These are phyloP conservation scores for Spea bombifrons DNA, from an alignment of 2,113 vertebrate genomes.

Conservation along the genomic window DNA sequence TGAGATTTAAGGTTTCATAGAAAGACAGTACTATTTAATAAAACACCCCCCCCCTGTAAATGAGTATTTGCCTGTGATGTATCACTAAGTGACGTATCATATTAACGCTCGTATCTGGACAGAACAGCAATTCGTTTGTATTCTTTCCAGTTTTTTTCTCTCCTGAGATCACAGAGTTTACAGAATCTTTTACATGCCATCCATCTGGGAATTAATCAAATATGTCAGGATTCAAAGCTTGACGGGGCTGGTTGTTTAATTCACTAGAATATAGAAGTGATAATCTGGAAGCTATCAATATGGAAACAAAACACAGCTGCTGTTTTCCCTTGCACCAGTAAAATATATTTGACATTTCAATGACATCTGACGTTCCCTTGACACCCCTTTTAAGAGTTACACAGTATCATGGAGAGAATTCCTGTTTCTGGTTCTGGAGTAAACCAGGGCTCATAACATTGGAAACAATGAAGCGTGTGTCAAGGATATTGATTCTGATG, in stretches of 20 bases:
- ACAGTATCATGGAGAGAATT: neutral
- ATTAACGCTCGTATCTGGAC: too few species aligned
- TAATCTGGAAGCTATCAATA: conserved; percentile 65
- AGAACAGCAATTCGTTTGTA: too few species aligned
- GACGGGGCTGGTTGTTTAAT: conserved; percentile 50
- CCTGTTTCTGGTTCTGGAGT: neutral
- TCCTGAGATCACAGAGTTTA: too few species aligned
- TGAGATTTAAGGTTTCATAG: too few species aligned
- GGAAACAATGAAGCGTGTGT: neutral
- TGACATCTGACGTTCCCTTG: conserved; percentile 27
- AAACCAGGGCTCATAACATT: neutral
- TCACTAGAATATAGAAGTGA: conserved; percentile 49
- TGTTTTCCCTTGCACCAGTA: conserved; percentile 43
- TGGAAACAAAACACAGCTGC: conserved; percentile 58
- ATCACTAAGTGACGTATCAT: too few species aligned
- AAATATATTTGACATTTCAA: conserved; percentile 3
- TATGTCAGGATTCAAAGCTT: conserved; percentile 35
- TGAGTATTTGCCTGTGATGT: too few species aligned
- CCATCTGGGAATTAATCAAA: conserved; percentile 9
- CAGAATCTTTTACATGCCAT: too few species aligned
- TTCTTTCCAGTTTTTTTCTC: too few species aligned
- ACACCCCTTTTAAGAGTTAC: neutral
- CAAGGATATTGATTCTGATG: neutral
- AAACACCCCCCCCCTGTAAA: too few species aligned
- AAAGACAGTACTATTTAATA: too few species aligned